Base-by-base conservation (phyloP, 2,113 vertebrate genomes). In the Lepus americanus region DNA sequence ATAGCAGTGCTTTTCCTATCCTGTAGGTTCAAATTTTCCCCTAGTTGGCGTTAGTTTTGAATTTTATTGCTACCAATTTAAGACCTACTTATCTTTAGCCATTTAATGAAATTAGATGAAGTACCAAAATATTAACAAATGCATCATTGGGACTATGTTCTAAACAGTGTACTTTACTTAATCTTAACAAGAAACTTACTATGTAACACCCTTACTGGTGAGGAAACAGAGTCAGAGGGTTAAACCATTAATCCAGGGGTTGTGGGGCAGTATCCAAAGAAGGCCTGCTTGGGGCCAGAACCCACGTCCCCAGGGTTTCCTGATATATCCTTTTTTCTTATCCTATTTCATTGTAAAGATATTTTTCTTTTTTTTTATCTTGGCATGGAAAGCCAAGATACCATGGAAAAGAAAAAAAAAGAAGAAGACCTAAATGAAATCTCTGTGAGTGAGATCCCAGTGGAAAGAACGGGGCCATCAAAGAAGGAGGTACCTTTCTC, bases 141-240 rank as follows among this genome's bases (percentile, higher is more conserved):
- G 7, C 63, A 22, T 53, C 59, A 39, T 17, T 77, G 4, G 11
- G 6, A 31, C 16, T 70, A 67, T 59, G 2, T 66, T 39, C 11
- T 1, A 67, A 9, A 80, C 80, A 64, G n/a, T 7, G 36, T 64
- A 25, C 53, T 33, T 70, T 94, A n/a, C 20, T 39, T 78, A 59
- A 59, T 19, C 89, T 87, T 78, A 69, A 72, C 9, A 87, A 83
- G 72, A 93, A 78, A 77, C 74, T 25, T 61, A 53, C 33, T 51
- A 25, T 44, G 49, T 9, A 12, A 2, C 25, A 31, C 63, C 69
- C 61, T 67, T 87, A 80, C 17, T 67, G 81, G 67, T 36, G 5
- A 66, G 53, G 39, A 87, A 82, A 69, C 31, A 39, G 11, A 1
- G 59, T 63, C 80, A 80, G 6, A 63, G 23, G 6, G 74, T 53